Conservation (phyloP, 2,888 invertebrate genomes). For the Troides aeacus region DNA sequence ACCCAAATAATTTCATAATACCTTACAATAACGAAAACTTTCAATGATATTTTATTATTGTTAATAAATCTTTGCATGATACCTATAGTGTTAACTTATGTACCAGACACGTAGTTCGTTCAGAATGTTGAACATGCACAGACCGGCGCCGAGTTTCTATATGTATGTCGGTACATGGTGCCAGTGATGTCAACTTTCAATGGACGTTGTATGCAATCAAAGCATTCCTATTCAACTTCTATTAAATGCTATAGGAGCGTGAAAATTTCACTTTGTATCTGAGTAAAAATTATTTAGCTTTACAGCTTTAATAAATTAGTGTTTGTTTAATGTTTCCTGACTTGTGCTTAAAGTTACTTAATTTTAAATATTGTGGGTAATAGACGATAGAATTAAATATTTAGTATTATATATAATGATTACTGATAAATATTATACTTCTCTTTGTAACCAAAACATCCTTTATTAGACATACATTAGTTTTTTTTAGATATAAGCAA, state of each 20-base stretch:
- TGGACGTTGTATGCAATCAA: constrained; percentile 4
- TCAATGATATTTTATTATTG: background rate
- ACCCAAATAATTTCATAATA: background rate
- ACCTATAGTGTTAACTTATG: background rate
- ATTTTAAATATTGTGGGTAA: too few species aligned
- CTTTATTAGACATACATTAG: too few species aligned
- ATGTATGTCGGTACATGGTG: constrained; percentile 2
- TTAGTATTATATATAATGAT: too few species aligned
- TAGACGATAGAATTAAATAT: too few species aligned
- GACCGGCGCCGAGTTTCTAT: constrained; percentile 17
- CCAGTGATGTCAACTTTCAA: constrained; percentile 16
- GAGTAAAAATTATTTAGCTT: background rate
- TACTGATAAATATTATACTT: too few species aligned
- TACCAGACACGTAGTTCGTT: constrained; percentile 11
- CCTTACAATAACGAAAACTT: background rate
- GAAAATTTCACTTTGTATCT: background rate
- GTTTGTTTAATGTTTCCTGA: background rate
- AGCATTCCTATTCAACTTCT: background rate
- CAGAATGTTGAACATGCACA: constrained; percentile 17
- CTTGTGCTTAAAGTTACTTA: too few species aligned
- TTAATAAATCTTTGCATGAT: background rate
- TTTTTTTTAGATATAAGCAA: too few species aligned
- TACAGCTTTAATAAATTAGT: background rate
- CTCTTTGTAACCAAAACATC: too few species aligned
- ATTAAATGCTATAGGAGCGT: background rate